These are phyloP conservation scores for Sinocyclocheilus grahami DNA, from an alignment of 2,113 vertebrate species.

Conservation along the genomic window DNA sequence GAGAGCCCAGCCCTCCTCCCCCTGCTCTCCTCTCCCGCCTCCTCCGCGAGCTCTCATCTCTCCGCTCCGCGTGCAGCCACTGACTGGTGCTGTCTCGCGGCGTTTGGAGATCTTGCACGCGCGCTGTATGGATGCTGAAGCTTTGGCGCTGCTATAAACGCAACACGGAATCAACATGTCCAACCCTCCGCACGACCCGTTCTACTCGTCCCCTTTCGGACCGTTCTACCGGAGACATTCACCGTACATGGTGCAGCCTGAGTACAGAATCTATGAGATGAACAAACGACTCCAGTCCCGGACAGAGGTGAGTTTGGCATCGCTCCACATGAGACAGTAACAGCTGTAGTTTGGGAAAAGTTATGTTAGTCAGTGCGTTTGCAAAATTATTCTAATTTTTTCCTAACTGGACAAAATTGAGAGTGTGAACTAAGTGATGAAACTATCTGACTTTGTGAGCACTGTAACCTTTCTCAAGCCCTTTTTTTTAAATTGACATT, in stretches of 20 bases:
- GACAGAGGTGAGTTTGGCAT: slow-evolving; percentile 88
- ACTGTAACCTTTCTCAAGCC: not conserved
- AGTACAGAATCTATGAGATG: slow-evolving; percentile 99
- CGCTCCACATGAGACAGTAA: slow-evolving; percentile 4
- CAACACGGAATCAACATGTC: slow-evolving; percentile 87
- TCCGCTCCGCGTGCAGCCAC: slow-evolving; percentile 72
- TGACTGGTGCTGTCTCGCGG: slow-evolving; percentile 64
- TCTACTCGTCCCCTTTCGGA: slow-evolving; percentile 99
- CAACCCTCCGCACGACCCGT: slow-evolving; percentile 96
- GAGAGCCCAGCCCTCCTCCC: slow-evolving; percentile 47
- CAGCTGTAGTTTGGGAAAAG: slow-evolving; percentile 25
- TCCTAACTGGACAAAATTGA: not conserved
- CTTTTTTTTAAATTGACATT: too few species aligned
- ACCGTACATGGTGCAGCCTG: slow-evolving; percentile 98
- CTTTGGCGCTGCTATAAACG: slow-evolving; percentile 70
- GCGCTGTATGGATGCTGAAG: slow-evolving; percentile 73
- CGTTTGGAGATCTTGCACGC: slow-evolving; percentile 82
- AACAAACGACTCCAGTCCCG: slow-evolving; percentile 99
- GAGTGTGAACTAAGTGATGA: not conserved
- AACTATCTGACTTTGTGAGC: not conserved
- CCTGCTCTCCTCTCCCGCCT: slow-evolving; percentile 61
- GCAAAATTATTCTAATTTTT: not conserved
- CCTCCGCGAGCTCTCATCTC: slow-evolving; percentile 68
- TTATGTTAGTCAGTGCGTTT: not conserved
- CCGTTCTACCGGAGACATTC: slow-evolving; percentile 98